phyloP scores from a whole-genome alignment of 2,888 invertebrate species.

The Thumatha senex region DNA sequence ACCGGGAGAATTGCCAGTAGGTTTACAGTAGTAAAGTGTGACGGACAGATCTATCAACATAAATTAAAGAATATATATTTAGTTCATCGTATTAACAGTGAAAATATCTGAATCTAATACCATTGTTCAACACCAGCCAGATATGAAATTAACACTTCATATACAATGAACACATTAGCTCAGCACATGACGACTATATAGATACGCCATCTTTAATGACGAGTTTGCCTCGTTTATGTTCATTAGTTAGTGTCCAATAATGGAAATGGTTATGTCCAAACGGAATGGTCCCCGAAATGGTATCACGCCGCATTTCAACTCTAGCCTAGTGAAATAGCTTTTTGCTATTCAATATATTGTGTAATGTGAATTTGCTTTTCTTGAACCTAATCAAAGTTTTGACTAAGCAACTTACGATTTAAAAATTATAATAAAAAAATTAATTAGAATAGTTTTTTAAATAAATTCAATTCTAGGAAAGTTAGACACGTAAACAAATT shows the following conservation, averaged over 20 bases:
- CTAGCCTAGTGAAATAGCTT: constrained; percentile 38
- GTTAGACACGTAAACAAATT: too few species aligned
- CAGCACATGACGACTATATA: constrained; percentile 7
- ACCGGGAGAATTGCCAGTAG: too few species aligned
- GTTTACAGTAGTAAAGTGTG: too few species aligned
- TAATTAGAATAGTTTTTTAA: too few species aligned
- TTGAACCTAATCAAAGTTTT: constrained; percentile 5
- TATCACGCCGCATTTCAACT: constrained; percentile 56
- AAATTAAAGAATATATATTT: too few species aligned
- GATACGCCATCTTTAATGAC: constrained; percentile 43
- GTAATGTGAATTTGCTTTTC: constrained; percentile 12
- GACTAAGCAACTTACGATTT: too few species aligned
- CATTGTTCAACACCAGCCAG: neutral
- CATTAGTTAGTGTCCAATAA: constrained; percentile 74
- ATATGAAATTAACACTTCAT: neutral
- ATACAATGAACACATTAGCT: constrained; percentile 6
- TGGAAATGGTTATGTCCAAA: constrained; percentile 62
- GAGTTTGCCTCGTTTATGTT: constrained; percentile 66
- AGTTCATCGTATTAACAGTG: too few species aligned
- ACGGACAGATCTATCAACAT: too few species aligned
- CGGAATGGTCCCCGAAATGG: constrained; percentile 60
- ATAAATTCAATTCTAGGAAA: too few species aligned
- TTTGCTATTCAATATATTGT: constrained; percentile 16
- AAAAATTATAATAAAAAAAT: too few species aligned
- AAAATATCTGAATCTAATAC: neutral